phyloP scores from a whole-genome alignment of 2,888 invertebrate genomes.

The Tachina fera region DNA sequence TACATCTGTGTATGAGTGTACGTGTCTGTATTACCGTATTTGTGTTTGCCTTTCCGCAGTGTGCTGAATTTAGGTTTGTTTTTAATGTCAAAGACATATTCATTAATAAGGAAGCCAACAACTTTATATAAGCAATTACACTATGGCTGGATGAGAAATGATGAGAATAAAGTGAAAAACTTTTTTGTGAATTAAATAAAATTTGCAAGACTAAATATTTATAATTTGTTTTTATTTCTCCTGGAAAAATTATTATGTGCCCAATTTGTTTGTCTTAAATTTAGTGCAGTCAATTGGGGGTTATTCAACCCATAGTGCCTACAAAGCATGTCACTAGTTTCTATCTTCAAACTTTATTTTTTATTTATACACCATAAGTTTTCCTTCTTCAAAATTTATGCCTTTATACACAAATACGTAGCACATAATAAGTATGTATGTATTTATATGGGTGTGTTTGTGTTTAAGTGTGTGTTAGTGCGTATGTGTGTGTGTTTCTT shows the following conservation, averaged over 20 bases:
- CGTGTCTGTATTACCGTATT: background rate
- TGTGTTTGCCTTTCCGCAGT: conserved; percentile 12
- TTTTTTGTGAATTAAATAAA: too few relatives aligned
- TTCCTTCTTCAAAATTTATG: background rate
- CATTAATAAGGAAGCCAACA: background rate
- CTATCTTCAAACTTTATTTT: conserved; percentile 2
- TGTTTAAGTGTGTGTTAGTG: background rate
- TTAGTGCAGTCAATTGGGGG: background rate
- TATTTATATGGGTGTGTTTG: background rate
- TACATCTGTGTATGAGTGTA: too few relatives aligned
- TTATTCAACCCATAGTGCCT: conserved; percentile 6
- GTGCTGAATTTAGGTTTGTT: conserved; percentile 12
- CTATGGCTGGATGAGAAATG: background rate
- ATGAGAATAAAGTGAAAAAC: too few relatives aligned
- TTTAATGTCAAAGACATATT: conserved; percentile 28
- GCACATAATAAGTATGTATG: background rate
- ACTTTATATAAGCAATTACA: background rate
- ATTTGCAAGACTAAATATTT: too few relatives aligned
- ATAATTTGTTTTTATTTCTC: background rate
- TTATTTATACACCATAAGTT: background rate
- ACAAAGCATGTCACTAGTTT: background rate
- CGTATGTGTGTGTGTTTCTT: background rate
- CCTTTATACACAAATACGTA: background rate
- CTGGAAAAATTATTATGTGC: too few relatives aligned
- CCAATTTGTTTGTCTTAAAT: background rate